A percentile compares a stretch with the other conserved stretches of the same genome.
phyloP scores from a whole-genome alignment of 2,888 invertebrate genomes.

The Habroteleia sp. region DNA sequence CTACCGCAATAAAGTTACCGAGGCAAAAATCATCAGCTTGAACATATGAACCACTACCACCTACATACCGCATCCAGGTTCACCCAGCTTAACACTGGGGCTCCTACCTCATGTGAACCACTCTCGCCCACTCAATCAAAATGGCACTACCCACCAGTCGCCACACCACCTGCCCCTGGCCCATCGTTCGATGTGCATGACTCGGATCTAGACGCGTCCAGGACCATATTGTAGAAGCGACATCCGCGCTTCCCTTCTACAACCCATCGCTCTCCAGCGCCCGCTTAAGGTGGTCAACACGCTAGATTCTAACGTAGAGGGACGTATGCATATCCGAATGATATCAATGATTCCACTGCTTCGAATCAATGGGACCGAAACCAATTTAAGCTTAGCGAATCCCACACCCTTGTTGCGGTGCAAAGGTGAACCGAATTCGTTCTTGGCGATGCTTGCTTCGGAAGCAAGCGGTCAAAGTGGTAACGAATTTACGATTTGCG shows the following conservation, averaged over 20 bases:
- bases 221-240: conserved; percentile 4
- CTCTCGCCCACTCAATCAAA: conserved; percentile 81
- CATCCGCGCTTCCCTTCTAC: neutral
- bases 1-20: too few species aligned
- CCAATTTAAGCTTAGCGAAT: conserved; percentile 10
- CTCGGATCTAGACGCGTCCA: conserved; percentile 69
- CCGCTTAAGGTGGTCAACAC: neutral
- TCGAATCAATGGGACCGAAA: conserved; percentile 3
- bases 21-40: too few species aligned
- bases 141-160: conserved; percentile 69
- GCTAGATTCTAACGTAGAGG: conserved; percentile 2
- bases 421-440: neutral
- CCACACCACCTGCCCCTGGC: conserved; percentile 69
- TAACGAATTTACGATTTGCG: too few species aligned
- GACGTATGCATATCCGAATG: conserved; percentile 34
- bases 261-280: neutral
- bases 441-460: too few species aligned
- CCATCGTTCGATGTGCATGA: conserved; percentile 72
- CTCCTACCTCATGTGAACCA: conserved; percentile 82
- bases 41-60: too few species aligned
- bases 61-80: too few species aligned
- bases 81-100: conserved; percentile 87
- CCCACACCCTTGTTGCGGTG: neutral
- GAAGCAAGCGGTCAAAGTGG: too few species aligned
- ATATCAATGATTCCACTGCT: conserved; percentile 21